Conservation (phyloP, 1,140 invertebrate species). For the Drosophila sproati region DNA sequence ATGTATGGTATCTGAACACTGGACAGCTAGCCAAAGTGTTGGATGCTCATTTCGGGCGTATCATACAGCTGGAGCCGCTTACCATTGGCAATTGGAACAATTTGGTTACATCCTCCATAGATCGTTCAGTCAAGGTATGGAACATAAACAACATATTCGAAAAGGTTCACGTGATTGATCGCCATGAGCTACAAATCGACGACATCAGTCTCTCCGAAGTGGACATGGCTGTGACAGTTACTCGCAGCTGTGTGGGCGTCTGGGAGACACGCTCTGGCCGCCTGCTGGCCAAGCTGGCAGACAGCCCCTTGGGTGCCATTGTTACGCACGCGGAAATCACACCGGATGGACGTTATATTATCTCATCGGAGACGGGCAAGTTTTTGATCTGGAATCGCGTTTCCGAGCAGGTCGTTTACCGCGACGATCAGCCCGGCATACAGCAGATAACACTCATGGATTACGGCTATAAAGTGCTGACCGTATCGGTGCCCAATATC, state of each 20-base stretch:
- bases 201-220: conserved; percentile 92
- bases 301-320: conserved; percentile 96
- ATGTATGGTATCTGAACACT: conserved; percentile 95
- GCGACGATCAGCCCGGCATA: conserved; percentile 93
- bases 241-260: conserved; percentile 96
- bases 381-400: conserved; percentile 96
- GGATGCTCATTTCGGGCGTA: conserved; percentile 98
- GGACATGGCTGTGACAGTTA: conserved; percentile 93
- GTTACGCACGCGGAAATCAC: conserved; percentile 97
- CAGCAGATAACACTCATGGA: conserved; percentile 94
- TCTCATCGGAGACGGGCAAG: conserved; percentile 96
- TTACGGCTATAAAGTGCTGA: conserved; percentile 92
- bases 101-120: conserved; percentile 98
- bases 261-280: conserved; percentile 96
- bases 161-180: conserved; percentile 97
- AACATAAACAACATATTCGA: conserved; percentile 99
- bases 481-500: conserved; percentile 89
- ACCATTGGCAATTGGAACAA: conserved; percentile 96
- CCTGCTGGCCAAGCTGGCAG: conserved; percentile 93
- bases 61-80: conserved; percentile 94
- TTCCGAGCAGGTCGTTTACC: conserved; percentile 92
- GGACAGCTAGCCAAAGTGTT: conserved; percentile 94
- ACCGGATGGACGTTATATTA: conserved; percentile 92
- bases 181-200: conserved; percentile 98
- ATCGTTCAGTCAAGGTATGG: conserved; percentile 99